Base-by-base conservation (phyloP, 1,140 invertebrate species). In the Drosophila willistoni region DNA sequence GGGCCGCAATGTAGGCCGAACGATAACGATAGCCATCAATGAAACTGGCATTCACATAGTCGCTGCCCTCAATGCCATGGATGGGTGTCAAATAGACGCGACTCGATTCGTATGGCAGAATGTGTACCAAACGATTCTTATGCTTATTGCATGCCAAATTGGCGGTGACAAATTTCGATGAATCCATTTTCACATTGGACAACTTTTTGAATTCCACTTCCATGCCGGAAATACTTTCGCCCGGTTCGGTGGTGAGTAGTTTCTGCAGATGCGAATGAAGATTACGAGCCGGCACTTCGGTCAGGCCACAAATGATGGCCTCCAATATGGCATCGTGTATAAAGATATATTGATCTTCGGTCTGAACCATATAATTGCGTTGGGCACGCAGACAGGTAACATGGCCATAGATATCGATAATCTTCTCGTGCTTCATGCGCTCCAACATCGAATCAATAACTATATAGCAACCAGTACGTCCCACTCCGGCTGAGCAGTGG, bases 311-410 rank as follows among this genome's bases (percentile, higher is more conserved):
- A 55, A 98, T 96, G 0, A 99, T 97, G 1, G 98, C 98, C 92
- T 99, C 99, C 7, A 99, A 93, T 2, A 99, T 94, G 7, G 98
- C 96, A 91, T 99, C 99, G 92, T 99, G 98, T 75, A 99, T 99
- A 93, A 99, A 99, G 65, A 99, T 98, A 92, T 99, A 99, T 92
- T 99, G 99, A 92, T 99, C 99, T 92, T 99, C 99, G 0, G 99
- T 99, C 93, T 99, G 97, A 36, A 97, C 91, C 98, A 99, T 99
- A 91, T 99, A 99, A 91, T 98, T 98, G 61, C 99, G 95, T 92
- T 99, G 99, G 10, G 98, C 97, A 66, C 99, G 94, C 19, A 99
- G 93, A 90, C 98, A 98, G 3, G 98, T 99, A 4, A 99, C 98
- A 93, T 99, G 98, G 4, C 98, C 99, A 91, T 99, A 99, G 68